Conservation (phyloP, 64 coral and sea anemone genomes). For the Montipora efflorescens region DNA sequence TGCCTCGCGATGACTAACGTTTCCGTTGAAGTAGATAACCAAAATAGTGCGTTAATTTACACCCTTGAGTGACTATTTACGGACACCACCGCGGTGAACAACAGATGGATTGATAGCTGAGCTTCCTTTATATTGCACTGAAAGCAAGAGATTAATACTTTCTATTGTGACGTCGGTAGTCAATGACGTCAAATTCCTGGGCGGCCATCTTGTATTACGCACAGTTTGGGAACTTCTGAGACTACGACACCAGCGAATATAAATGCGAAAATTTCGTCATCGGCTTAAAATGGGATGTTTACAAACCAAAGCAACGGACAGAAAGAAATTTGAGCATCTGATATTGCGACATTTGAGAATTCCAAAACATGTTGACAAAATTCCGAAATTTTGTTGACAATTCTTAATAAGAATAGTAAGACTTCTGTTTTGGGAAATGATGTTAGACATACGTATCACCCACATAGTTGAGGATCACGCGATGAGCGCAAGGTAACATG, state of each 20-base stretch:
- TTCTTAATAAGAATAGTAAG: not conserved
- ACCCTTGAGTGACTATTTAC: constrained; percentile 64
- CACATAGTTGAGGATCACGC: constrained; percentile 6
- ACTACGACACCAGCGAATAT: not conserved
- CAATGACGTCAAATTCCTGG: not conserved
- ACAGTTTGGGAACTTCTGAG: not conserved
- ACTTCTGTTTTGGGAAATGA: not conserved
- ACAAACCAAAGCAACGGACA: constrained; percentile 11
- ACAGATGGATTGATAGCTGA: constrained; percentile 14
- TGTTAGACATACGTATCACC: not conserved
- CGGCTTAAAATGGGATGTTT: constrained; percentile 18
- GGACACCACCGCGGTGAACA: constrained; percentile 40
- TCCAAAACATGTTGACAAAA: not conserved
- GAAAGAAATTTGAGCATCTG: not conserved
- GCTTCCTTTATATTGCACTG: constrained; percentile 15
- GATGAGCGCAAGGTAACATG: not conserved
- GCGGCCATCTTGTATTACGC: constrained; percentile 63
- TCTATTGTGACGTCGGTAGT: constrained; percentile 7
- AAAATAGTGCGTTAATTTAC: constrained; percentile 48
- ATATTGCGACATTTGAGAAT: not conserved
- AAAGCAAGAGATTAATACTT: not conserved
- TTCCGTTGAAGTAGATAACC: constrained; percentile 19
- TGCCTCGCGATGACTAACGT: constrained; percentile 8
- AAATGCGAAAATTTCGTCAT: constrained; percentile 28
- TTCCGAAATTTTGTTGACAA: not conserved